These are phyloP conservation scores for Phrynocephalus vlangalii DNA, from an alignment of 2,797 vertebrate genomes.

Conservation along the genomic window DNA sequence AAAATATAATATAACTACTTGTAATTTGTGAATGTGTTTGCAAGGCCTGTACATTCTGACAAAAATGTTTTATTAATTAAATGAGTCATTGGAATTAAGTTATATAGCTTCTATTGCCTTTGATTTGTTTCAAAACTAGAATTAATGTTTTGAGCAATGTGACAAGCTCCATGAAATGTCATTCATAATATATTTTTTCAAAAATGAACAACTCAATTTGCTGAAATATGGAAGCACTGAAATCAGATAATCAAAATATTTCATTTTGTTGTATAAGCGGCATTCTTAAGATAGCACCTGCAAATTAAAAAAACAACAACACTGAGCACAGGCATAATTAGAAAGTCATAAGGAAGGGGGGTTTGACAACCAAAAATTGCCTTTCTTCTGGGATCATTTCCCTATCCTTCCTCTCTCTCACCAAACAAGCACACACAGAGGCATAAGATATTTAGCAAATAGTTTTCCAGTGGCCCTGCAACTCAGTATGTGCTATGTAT, in stretches of 20 bases:
- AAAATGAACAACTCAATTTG: not conserved
- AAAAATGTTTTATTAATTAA: constrained; percentile 38
- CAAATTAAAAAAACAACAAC: not conserved
- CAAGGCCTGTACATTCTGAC: not conserved
- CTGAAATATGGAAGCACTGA: constrained; percentile 1
- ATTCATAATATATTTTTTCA: not conserved
- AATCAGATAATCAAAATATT: constrained; percentile 20
- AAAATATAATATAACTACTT: not conserved
- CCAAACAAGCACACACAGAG: not conserved
- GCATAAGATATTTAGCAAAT: not conserved
- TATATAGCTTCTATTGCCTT: constrained; percentile 14
- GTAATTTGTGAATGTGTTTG: not conserved
- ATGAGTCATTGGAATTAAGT: not conserved
- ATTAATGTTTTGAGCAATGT: constrained; percentile 31
- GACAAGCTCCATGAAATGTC: constrained; percentile 15
- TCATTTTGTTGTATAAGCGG: constrained; percentile 7
- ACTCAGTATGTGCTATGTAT: not conserved
- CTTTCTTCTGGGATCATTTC: not conserved
- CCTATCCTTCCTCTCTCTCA: too few relatives aligned
- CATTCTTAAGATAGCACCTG: not conserved
- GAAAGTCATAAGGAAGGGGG: not conserved
- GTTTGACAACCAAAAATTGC: not conserved
- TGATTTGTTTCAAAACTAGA: constrained; percentile 29
- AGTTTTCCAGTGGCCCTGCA: not conserved
- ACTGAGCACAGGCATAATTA: not conserved